phyloP scores from a whole-genome alignment of 2,797 vertebrate species.

The Enteromius thamalakanensis region DNA sequence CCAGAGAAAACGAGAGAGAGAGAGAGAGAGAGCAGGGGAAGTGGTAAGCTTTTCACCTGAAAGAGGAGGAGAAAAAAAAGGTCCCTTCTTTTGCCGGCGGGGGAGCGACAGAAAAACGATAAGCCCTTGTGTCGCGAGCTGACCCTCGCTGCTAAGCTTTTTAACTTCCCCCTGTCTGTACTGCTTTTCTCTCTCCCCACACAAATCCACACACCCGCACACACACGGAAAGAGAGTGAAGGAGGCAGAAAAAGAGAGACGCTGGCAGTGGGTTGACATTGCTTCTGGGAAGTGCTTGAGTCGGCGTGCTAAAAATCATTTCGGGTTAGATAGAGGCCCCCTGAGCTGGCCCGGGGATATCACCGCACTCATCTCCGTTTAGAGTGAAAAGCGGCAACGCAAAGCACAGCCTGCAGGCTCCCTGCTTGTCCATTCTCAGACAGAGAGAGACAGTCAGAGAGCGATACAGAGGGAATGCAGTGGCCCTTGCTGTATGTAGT shows the following conservation, averaged over 20 bases:
- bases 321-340: slow-evolving; percentile 79
- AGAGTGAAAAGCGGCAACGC: slow-evolving; percentile 58
- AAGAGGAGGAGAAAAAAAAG: slow-evolving; percentile 63
- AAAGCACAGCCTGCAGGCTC: slow-evolving; percentile 78
- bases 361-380: slow-evolving; percentile 82
- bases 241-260: slow-evolving; percentile 44
- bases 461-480: slow-evolving; percentile 20
- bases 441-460: slow-evolving; percentile 77
- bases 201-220: slow-evolving; percentile 35
- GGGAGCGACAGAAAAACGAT: slow-evolving; percentile 84
- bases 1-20: slow-evolving; percentile 68
- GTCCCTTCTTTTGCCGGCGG: slow-evolving; percentile 78
- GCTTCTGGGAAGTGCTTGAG: slow-evolving; percentile 94
- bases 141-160: slow-evolving; percentile 78
- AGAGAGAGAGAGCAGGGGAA: slow-evolving; percentile 67
- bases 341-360: slow-evolving; percentile 81
- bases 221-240: slow-evolving; percentile 44
- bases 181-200: slow-evolving; percentile 55
- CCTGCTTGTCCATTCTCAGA: slow-evolving; percentile 71
- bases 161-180: slow-evolving; percentile 84
- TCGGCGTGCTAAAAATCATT: slow-evolving; percentile 79
- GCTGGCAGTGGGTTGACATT: slow-evolving; percentile 79
- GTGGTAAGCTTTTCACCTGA: slow-evolving; percentile 80
- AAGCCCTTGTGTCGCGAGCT: slow-evolving; percentile 81
- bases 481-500: slow-evolving; percentile 14